These are phyloP conservation scores for Apoderus coryli DNA, from an alignment of 2,888 invertebrate genomes.

Conservation along the genomic window DNA sequence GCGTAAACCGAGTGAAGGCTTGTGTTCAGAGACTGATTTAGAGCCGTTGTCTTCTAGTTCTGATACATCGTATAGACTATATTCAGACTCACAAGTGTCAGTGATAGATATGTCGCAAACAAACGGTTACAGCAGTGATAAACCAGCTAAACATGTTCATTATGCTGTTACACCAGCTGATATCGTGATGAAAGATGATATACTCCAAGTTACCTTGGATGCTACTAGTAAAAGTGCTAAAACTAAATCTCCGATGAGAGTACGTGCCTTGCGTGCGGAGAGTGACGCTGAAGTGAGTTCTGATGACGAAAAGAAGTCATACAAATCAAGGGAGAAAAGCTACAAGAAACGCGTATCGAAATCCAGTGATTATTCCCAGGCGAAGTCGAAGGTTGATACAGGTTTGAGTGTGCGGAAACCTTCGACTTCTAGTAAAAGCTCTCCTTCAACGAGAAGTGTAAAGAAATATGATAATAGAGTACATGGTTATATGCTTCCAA, in stretches of 20 bases:
- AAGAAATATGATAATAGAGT: slow-evolving; percentile 24
- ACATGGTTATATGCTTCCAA: slow-evolving; percentile 45
- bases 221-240: slow-evolving; percentile 15
- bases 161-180: slow-evolving; percentile 24
- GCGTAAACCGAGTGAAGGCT: no score
- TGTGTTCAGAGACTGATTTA: slow-evolving; percentile 24
- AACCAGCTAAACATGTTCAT: slow-evolving; percentile 9
- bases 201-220: slow-evolving; percentile 32
- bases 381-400: slow-evolving; percentile 1
- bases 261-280: slow-evolving; percentile 17
- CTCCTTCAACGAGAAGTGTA: slow-evolving; percentile 12
- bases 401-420: not conserved
- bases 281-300: slow-evolving; percentile 30
- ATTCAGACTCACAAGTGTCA: slow-evolving; percentile 25
- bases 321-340: not conserved
- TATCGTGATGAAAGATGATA: slow-evolving; percentile 33
- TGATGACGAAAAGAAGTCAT: slow-evolving; percentile 24
- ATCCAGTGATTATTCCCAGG: not conserved
- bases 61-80: slow-evolving; percentile 24
- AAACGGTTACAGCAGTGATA: slow-evolving; percentile 1
- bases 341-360: not conserved
- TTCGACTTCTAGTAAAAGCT: slow-evolving; percentile 9
- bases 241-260: slow-evolving; percentile 9
- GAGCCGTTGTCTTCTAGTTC: slow-evolving; percentile 29
- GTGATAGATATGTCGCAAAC: slow-evolving; percentile 20